Conservation (phyloP, 2,797 vertebrate genomes). For the Anabas testudineus region DNA sequence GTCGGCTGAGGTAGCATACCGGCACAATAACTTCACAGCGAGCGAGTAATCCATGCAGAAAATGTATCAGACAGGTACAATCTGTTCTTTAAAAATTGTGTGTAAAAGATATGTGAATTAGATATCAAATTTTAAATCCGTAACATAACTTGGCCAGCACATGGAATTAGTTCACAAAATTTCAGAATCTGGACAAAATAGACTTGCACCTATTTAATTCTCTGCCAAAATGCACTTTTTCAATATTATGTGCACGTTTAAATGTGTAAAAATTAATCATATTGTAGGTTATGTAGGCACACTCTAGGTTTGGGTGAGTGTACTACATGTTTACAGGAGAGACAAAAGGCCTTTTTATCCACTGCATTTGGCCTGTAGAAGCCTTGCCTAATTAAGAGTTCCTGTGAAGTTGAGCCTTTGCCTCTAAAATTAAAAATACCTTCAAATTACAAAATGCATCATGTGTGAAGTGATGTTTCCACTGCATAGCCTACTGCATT, state of each 20-base stretch:
- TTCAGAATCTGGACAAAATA: too few species aligned
- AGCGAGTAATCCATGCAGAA: slow-evolving; percentile 11
- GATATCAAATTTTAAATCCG: too few species aligned
- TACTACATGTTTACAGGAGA: neutral
- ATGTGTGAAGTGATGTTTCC: neutral
- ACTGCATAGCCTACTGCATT: neutral
- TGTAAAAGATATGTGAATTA: too few species aligned
- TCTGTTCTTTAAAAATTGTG: neutral
- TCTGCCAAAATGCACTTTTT: too few species aligned
- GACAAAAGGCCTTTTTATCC: neutral
- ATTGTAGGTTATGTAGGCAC: neutral
- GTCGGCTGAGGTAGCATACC: slow-evolving; percentile 7
- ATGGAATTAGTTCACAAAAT: too few species aligned
- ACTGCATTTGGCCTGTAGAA: neutral
- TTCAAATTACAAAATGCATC: slow-evolving; percentile 2
- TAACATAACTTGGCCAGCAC: too few species aligned
- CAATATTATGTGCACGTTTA: neutral
- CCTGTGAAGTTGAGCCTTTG: neutral
- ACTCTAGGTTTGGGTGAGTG: neutral
- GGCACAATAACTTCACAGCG: slow-evolving; percentile 11
- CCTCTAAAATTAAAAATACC: neutral
- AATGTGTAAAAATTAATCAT: neutral
- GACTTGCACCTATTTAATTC: too few species aligned
- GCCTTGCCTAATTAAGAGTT: neutral
- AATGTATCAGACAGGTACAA: slow-evolving; percentile 5